Evolutionary conservation across 2,797 vertebrate genomes (phyloP).

Genomic region (Lepidocolaptes lacrymiger): DNA sequence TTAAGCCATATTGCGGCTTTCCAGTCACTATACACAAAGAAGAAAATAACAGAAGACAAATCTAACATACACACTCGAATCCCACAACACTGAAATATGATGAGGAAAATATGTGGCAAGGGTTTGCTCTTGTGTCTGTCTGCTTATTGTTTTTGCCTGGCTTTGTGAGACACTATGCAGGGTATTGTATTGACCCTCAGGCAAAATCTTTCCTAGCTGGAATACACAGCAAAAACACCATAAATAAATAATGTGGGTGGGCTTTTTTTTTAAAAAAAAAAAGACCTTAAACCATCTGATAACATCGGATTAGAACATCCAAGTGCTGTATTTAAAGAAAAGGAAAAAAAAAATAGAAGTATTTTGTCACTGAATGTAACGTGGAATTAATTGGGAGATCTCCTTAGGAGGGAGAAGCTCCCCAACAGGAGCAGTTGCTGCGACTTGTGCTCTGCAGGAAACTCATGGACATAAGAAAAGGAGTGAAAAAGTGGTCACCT

Average conservation of each 20-base stretch:
- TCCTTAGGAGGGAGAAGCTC: background rate
- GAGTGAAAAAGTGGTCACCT: background rate
- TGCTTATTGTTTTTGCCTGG: background rate
- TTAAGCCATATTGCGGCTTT: background rate
- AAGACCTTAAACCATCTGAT: background rate
- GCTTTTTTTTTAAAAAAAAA: background rate
- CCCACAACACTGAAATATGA: background rate
- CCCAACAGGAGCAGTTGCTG: background rate
- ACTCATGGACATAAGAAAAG: accelerated
- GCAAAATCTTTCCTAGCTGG: background rate
- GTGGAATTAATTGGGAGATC: background rate
- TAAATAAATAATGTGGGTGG: conserved; percentile 17
- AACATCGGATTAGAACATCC: background rate
- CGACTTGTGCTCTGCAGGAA: background rate
- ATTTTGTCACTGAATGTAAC: background rate
- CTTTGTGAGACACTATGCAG: background rate
- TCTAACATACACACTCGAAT: background rate
- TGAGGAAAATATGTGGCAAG: conserved; percentile 7
- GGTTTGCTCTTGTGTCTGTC: background rate
- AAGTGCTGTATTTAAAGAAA: background rate
- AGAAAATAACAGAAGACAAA: background rate
- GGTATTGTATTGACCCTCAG: background rate
- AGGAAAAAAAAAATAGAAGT: background rate
- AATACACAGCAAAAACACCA: background rate
- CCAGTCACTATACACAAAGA: background rate